Percentiles rank a stretch among this genome's conserved stretches.
Conservation (phyloP, 2,113 vertebrate genomes). For the Poeciliopsis turrubarensis region DNA sequence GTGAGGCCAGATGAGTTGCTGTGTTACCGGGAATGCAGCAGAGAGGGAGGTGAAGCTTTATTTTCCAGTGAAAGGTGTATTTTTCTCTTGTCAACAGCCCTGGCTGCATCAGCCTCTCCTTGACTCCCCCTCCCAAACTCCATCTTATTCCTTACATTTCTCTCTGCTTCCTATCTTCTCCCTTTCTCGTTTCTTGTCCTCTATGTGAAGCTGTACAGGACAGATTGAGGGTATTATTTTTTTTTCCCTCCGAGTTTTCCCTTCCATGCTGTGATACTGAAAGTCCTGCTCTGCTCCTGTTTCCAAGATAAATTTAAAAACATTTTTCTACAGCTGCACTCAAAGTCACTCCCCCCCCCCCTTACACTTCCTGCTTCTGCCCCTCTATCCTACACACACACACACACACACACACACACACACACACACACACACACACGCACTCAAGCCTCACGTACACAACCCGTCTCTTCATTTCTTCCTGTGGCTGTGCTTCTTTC, state of each 20-base stretch:
- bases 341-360: conserved; percentile 45
- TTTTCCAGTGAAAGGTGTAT: conserved; percentile 65
- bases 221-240: conserved; percentile 75
- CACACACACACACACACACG: no score
- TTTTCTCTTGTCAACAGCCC: conserved; percentile 67
- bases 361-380: neutral
- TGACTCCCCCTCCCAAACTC: conserved; percentile 47
- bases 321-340: conserved; percentile 70
- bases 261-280: conserved; percentile 65
- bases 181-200: conserved; percentile 21
- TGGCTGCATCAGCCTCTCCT: conserved; percentile 62
- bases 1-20: conserved; percentile 62
- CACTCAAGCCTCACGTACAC: conserved; percentile 16
- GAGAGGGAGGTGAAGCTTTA: conserved; percentile 70
- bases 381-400: conserved; percentile 35
- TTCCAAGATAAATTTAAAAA: conserved; percentile 74
- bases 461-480: conserved; percentile 34
- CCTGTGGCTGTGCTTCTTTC: conserved; percentile 57
- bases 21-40: conserved; percentile 68
- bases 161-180: conserved; percentile 32
- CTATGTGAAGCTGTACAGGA: conserved; percentile 67
- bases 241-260: conserved; percentile 56
- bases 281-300: conserved; percentile 68
- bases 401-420: neutral
- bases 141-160: conserved; percentile 54